Evolutionary conservation across 2,888 invertebrate species (phyloP), one percentile per base, ranked within the genome.

Genomic region (Drosophila yooni): DNA sequence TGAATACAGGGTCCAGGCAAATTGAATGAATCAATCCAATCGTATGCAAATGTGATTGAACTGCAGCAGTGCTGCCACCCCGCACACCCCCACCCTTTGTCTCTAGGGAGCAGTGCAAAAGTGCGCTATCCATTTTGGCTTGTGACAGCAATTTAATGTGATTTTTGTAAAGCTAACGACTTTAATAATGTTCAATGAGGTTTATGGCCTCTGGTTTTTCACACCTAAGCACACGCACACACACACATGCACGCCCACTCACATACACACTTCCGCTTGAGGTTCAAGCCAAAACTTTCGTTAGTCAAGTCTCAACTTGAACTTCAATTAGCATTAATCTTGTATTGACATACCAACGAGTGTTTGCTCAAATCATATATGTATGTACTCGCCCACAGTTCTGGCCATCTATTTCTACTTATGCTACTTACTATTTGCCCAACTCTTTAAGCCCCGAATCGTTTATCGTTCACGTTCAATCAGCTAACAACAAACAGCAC

Each of bases 21-120:
- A 83, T 87, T 71, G 73, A 83, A 83, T 79, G 79, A 79, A 74
- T 81, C 81, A 81, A 73, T 77, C 67, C 68, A 70, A 70, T 78
- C 81, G 81, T 65, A 82, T 83, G 83, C 81, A 82, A 82, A 86
- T 82, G 72, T 68, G 80, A 80, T 84, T 87, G 79, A 81, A 84
- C 66, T 87, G 79, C 75, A 82, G 43, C 38, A 50, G 25, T 4
- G 1, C 11, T 18, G 33, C 0, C 18, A 15, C 10, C 10, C 15
- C 3, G 13, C 18, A 11, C 4, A 0, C 2, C n/a, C 15, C 4
- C 2, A 33, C 18, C 18, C 11, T 52, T 25, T 2, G 1, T 6
- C 29, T 51, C n/a, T 10, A 29, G 65, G 34, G 40, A 5, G 15
- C 29, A 25, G 46, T 54, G 43, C 29, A 21, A 25, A 27, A 51